Percentiles rank a stretch among this genome's conserved stretches.
phyloP scores from a whole-genome alignment of 1,140 invertebrate genomes.

The Rhopalosiphum maidis region DNA sequence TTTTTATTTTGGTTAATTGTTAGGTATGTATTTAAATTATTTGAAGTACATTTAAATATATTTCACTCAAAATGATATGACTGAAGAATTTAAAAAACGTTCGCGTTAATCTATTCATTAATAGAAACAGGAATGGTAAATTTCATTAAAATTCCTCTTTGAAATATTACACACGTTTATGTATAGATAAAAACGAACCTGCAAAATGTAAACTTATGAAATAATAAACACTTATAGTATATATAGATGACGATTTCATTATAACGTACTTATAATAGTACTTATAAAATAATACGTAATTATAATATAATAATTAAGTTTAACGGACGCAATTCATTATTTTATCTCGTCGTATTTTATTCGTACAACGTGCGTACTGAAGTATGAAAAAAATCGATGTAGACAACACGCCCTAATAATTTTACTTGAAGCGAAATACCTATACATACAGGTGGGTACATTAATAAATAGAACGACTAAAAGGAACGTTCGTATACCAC shows the following conservation, averaged over 20 bases:
- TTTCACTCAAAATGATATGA: neutral
- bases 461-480: neutral
- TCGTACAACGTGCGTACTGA: neutral
- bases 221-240: neutral
- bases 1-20: neutral
- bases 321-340: neutral
- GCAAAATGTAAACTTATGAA: neutral
- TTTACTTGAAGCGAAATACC: neutral
- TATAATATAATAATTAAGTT: neutral
- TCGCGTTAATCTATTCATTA: neutral
- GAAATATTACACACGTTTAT: neutral
- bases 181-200: neutral
- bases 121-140: neutral
- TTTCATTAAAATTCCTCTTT: neutral
- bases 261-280: neutral
- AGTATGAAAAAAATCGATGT: constrained; percentile 1
- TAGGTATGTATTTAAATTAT: neutral
- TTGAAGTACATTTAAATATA: neutral
- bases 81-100: neutral
- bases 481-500: neutral
- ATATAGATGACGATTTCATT: neutral
- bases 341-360: neutral
- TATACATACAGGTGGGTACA: neutral
- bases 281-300: constrained; percentile 18
- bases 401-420: constrained; percentile 13